Conservation (phyloP, 2,888 invertebrate species). For the Cantharis rufa region DNA sequence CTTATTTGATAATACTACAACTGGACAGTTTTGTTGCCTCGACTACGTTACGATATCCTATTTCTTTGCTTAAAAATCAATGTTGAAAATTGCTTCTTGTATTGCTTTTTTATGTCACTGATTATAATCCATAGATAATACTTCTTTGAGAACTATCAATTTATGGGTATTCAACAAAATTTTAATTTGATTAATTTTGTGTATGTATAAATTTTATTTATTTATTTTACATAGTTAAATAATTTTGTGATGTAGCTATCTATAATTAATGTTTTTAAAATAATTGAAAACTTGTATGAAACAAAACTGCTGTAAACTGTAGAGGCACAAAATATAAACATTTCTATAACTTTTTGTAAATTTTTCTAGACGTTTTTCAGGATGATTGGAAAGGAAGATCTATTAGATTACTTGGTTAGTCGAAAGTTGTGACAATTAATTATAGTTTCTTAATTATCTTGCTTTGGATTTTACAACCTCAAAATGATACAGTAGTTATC, state of each 20-base stretch:
- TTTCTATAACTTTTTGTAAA: neutral
- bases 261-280: constrained; percentile 23
- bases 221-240: constrained; percentile 14
- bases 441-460: neutral
- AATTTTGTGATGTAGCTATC: constrained; percentile 17
- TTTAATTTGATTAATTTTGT: neutral
- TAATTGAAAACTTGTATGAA: constrained; percentile 21
- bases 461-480: neutral
- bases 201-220: constrained; percentile 17
- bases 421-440: too few species aligned
- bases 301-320: constrained; percentile 10
- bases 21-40: neutral
- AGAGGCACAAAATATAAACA: constrained; percentile 18
- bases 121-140: neutral
- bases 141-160: neutral
- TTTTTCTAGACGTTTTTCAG: neutral
- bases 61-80: neutral
- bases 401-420: too few species aligned
- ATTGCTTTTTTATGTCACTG: neutral
- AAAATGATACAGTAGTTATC: neutral
- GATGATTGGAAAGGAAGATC: too few species aligned
- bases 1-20: neutral
- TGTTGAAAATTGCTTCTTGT: neutral
- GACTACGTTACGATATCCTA: neutral
- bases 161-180: neutral